These are phyloP conservation scores for Pica pica DNA, from an alignment of 2,113 vertebrate species.

Conservation along the genomic window DNA sequence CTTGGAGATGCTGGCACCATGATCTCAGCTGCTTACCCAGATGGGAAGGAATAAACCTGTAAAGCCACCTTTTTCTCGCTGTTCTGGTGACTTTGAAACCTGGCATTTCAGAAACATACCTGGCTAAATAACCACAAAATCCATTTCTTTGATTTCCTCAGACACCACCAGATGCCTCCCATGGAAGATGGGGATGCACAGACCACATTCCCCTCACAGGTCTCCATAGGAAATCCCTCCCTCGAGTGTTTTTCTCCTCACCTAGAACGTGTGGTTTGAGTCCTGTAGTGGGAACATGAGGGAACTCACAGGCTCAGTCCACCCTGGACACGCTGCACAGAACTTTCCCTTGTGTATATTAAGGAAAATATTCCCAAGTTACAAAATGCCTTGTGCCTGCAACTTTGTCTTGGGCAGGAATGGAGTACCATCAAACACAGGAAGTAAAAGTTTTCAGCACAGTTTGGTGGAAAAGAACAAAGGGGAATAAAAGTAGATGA, in stretches of 20 bases:
- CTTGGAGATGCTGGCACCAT: fast-evolving
- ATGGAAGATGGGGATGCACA: neutral
- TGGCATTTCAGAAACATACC: neutral
- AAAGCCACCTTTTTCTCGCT: neutral
- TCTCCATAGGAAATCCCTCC: fast-evolving
- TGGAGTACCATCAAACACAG: fast-evolving
- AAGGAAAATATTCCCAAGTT: neutral
- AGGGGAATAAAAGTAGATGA: neutral
- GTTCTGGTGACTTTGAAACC: neutral
- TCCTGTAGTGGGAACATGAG: neutral
- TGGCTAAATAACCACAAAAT: neutral
- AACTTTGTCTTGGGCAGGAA: neutral
- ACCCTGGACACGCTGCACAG: fast-evolving
- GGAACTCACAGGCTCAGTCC: neutral
- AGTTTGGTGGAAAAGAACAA: neutral
- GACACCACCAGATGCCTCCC: fast-evolving
- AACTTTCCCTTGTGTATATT: fast-evolving
- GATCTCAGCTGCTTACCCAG: neutral
- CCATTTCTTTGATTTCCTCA: neutral
- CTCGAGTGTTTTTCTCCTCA: neutral
- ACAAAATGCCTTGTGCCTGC: neutral
- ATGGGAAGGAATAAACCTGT: neutral
- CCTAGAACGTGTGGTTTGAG: fast-evolving
- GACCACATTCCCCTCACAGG: neutral
- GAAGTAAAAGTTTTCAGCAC: neutral